Conservation (phyloP, 2,113 vertebrate species). For the Rafetus swinhoei region DNA sequence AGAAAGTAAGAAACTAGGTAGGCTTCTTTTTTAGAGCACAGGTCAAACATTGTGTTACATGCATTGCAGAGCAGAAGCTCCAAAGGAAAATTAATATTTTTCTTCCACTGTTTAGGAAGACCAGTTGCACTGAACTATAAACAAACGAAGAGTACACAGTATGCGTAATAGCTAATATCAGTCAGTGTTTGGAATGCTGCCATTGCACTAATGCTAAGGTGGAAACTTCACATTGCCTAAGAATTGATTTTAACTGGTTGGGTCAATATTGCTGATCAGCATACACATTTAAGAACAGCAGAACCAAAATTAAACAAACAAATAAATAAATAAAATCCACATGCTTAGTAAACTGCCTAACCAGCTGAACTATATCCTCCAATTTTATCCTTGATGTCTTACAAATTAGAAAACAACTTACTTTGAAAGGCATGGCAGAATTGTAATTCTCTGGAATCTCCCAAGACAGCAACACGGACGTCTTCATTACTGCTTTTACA, state of each 20-base stretch:
- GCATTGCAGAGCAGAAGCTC: not conserved
- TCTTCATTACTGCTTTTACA: constrained; percentile 99
- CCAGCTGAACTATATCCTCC: not conserved
- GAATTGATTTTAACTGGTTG: not conserved
- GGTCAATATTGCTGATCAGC: not conserved
- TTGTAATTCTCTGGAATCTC: constrained; percentile 99
- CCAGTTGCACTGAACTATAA: not conserved
- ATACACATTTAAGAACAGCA: not conserved
- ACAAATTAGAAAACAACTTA: constrained; percentile 77
- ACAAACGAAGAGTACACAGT: not conserved
- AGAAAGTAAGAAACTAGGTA: not conserved
- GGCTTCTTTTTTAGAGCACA: not conserved
- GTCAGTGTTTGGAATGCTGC: not conserved
- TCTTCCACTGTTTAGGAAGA: not conserved
- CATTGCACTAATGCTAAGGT: not conserved
- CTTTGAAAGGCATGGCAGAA: constrained; percentile 97
- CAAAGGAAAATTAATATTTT: not conserved
- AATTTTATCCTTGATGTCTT: not conserved
- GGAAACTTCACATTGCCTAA: not conserved
- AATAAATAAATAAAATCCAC: not conserved
- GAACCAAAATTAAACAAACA: not conserved
- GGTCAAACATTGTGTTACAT: not conserved
- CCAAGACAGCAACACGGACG: constrained; percentile 96
- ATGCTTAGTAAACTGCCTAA: not conserved
- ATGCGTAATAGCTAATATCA: not conserved